These are phyloP conservation scores for Nyctibius grandis DNA, from an alignment of 2,797 vertebrate genomes.

Conservation along the genomic window DNA sequence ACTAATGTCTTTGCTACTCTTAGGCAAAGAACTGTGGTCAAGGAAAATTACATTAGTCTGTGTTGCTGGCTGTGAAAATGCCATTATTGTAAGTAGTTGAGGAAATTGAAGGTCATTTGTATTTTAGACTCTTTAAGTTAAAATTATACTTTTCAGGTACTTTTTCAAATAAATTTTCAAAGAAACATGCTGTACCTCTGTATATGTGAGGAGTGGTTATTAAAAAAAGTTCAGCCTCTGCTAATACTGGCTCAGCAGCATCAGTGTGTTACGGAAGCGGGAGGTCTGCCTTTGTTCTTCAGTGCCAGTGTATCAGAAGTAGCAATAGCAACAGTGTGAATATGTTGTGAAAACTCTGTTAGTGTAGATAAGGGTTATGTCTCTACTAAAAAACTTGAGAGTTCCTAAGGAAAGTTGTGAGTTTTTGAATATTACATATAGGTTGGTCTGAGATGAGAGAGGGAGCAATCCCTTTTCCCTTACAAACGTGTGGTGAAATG, in stretches of 20 bases:
- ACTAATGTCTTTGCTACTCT: not conserved
- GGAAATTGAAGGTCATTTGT: not conserved
- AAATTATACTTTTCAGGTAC: not conserved
- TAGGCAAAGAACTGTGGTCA: not conserved
- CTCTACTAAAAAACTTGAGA: not conserved
- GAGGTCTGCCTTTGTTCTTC: not conserved
- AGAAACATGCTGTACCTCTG: not conserved
- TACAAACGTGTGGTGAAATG: not conserved
- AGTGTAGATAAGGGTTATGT: not conserved
- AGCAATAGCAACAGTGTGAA: not conserved
- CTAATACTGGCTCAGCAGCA: not conserved
- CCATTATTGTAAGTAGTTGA: not conserved
- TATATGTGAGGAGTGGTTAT: fast-evolving
- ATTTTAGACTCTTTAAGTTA: not conserved
- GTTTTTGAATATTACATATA: not conserved
- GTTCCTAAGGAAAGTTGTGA: not conserved
- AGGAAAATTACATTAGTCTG: not conserved
- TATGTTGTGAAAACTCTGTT: not conserved
- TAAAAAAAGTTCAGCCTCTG: not conserved
- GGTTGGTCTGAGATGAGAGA: not conserved
- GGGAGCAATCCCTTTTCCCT: not conserved
- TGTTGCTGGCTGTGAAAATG: not conserved
- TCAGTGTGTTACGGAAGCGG: fast-evolving
- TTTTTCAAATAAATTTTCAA: not conserved
- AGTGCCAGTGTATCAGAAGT: not conserved